phyloP scores from a whole-genome alignment of 2,113 vertebrate species.

The Numenius arquata region DNA sequence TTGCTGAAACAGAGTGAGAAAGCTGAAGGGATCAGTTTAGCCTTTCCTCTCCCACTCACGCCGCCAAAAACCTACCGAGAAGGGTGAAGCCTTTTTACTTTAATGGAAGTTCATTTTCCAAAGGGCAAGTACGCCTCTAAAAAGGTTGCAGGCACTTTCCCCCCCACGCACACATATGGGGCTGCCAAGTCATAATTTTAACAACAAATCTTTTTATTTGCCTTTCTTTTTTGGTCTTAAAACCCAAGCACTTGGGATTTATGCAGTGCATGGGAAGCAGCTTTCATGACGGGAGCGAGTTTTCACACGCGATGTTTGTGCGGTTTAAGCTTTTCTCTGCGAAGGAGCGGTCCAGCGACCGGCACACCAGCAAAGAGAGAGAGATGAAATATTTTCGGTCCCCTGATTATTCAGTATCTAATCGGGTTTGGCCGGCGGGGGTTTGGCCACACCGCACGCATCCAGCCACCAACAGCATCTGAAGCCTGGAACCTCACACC shows the following conservation, averaged over 20 bases:
- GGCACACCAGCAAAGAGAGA: background rate
- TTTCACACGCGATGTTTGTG: background rate
- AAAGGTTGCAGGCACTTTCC: conserved; percentile 36
- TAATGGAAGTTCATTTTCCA: conserved; percentile 24
- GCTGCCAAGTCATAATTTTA: conserved; percentile 50
- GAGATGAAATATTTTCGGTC: background rate
- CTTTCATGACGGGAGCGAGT: background rate
- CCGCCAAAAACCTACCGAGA: background rate
- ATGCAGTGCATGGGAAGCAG: background rate
- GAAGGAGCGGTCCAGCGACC: background rate
- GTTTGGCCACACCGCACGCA: background rate
- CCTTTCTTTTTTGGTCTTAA: background rate
- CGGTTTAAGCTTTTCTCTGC: background rate
- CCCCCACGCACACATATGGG: background rate
- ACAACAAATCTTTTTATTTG: conserved; percentile 40
- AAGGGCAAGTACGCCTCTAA: conserved; percentile 24
- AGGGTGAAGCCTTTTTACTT: conserved; percentile 9
- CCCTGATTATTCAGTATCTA: background rate
- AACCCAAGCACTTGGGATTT: background rate
- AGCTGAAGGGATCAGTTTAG: background rate
- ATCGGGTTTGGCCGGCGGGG: background rate
- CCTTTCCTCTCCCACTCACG: background rate
- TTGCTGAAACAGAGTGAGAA: background rate
- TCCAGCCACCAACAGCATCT: background rate
- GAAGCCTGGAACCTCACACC: conserved; percentile 25